Base-by-base conservation (phyloP, 2,797 vertebrate genomes). In the Chaetophractus vellerosus region DNA sequence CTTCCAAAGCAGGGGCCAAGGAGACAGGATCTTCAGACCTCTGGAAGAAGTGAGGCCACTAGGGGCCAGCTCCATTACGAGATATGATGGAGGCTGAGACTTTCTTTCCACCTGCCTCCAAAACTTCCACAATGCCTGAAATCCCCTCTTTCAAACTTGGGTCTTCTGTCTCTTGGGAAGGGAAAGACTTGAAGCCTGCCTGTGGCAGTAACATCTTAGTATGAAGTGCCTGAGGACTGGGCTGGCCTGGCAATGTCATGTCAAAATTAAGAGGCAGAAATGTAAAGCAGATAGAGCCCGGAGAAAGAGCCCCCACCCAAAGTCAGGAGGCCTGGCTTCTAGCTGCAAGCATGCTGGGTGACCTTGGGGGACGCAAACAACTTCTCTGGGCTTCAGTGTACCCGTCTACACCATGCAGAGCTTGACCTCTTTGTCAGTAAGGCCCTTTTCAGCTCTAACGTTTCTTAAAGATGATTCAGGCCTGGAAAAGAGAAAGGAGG, bases 361-460 rank as follows among this genome's bases (percentile, higher is more conserved):
- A 81, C 21, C 61, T 83, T 79, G 15, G 52, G 21, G 79, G 79
- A 93, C 69, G 16, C 61, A 12, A 59, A n/a, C n/a, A 82, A 68
- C 33, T 26, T 92, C 64, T 94, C 83, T 81, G 72, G 71, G 63
- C 80, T 93, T 57, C 48, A 74, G 16, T 81, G 68, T 92, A 63
- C 83, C 76, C 74, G 59, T 48, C 68, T 92, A 23, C 75, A 61
- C 71, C 45, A 74, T 9, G 45, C 36, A 93, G 24, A 80, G 50
- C 41, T 84, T 79, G 63, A 48, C 26, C 5, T 41, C 81, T 88
- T 48, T 80, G 33, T 33, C 23, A 21, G 31, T 64, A 41, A 71
- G 57, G 45, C 48, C 76, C 61, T 90, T 81, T 90, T 33, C 66
- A 76, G n/a, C 63, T 26, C 48, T 91, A 86, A 85, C 26, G 75